A percentile compares a stretch with the other conserved stretches of the same genome.
Evolutionary conservation across 2,797 vertebrate species (phyloP).

Genomic region (Gouania willdenowi): DNA sequence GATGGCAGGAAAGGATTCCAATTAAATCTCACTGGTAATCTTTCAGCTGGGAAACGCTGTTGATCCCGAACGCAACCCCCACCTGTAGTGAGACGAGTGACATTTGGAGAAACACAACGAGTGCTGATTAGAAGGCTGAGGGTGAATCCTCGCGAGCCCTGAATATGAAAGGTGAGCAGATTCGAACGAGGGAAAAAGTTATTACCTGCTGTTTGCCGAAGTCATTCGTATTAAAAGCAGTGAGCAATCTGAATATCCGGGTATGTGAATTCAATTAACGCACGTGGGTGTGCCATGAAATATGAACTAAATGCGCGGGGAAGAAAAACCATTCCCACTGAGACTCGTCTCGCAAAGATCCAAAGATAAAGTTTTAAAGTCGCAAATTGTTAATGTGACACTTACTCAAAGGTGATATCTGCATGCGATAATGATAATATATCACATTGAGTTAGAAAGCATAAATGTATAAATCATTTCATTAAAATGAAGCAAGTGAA

Average conservation of each 20-base stretch:
- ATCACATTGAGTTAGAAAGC: conserved; percentile 32
- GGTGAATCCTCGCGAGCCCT: conserved; percentile 54
- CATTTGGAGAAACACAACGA: conserved; percentile 42
- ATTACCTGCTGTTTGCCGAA: conserved; percentile 68
- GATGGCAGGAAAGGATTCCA: conserved; percentile 16
- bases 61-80: conserved; percentile 20
- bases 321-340: conserved; percentile 44
- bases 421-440: conserved; percentile 36
- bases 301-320: conserved; percentile 61
- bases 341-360: conserved; percentile 38
- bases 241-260: conserved; percentile 60
- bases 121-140: conserved; percentile 58
- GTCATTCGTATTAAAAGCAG: conserved; percentile 71
- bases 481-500: background rate
- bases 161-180: conserved; percentile 59
- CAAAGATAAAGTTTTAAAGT: conserved; percentile 41
- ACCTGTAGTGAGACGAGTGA: conserved; percentile 30
- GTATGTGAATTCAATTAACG: conserved; percentile 64
- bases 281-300: conserved; percentile 56
- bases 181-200: conserved; percentile 58
- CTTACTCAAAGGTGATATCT: conserved; percentile 45
- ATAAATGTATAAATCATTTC: conserved; percentile 27
- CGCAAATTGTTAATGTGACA: conserved; percentile 55
- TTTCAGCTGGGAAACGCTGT: conserved; percentile 11
- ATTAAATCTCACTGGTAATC: conserved; percentile 30